These are phyloP conservation scores for Psix sp. DNA, from an alignment of 1,140 invertebrate species.

Conservation along the genomic window DNA sequence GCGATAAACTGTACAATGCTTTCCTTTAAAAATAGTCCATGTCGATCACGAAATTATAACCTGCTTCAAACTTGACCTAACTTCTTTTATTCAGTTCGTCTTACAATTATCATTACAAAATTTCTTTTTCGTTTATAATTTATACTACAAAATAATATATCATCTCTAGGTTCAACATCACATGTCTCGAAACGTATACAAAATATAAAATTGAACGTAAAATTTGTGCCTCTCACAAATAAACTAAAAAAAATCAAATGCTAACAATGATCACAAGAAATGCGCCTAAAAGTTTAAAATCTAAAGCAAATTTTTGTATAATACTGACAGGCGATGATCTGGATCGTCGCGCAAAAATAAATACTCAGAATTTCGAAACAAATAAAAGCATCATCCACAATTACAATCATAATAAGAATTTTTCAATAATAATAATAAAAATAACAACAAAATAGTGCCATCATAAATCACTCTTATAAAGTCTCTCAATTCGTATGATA, in stretches of 20 bases:
- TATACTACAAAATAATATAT: neutral
- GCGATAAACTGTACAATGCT: constrained; percentile 51
- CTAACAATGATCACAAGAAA: no score
- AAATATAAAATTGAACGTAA: neutral
- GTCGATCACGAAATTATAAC: constrained; percentile 35
- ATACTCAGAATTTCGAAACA: constrained; percentile 23
- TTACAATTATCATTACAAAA: constrained; percentile 41
- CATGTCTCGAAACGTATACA: neutral
- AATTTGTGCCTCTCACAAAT: neutral
- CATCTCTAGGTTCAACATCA: neutral
- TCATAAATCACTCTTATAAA: constrained; percentile 17
- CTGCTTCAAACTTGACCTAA: constrained; percentile 28
- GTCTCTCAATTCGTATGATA: constrained; percentile 28
- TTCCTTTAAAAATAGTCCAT: constrained; percentile 40
- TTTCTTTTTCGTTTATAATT: constrained; percentile 8
- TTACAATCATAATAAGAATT: no score
- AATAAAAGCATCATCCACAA: constrained; percentile 1
- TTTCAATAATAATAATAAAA: constrained; percentile 21
- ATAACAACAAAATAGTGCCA: constrained; percentile 1
- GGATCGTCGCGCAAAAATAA: constrained; percentile 31
- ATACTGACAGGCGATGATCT: constrained; percentile 37
- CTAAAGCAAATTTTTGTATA: constrained; percentile 31
- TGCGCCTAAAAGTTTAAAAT: no score
- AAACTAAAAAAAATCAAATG: neutral
- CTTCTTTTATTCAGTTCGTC: constrained; percentile 3